Conservation (phyloP, 2,113 vertebrate species). For the Ceyx cyanopectus region DNA sequence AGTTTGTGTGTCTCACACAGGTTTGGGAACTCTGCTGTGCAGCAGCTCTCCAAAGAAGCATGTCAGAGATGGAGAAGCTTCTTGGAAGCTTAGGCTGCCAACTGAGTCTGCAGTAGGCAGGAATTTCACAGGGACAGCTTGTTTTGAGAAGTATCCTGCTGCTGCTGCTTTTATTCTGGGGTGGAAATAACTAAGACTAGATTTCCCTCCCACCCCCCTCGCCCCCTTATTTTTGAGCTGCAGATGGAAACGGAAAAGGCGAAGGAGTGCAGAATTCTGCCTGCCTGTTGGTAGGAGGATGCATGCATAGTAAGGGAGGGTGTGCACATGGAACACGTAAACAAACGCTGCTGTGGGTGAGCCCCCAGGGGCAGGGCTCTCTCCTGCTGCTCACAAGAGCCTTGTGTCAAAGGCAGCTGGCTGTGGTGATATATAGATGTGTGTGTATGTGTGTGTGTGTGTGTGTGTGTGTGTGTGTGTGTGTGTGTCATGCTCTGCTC, state of each 20-base stretch:
- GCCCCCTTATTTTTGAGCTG: neutral
- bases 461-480: neutral
- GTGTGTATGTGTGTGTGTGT: too few relatives aligned
- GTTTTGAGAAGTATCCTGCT: slow-evolving; percentile 14
- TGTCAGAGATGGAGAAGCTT: neutral
- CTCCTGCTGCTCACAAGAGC: neutral
- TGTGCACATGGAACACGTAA: neutral
- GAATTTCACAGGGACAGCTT: slow-evolving; percentile 43
- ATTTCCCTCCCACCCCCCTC: neutral
- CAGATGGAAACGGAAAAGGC: neutral
- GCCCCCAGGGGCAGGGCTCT: neutral
- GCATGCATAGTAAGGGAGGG: neutral
- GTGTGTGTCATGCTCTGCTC: neutral
- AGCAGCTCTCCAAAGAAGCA: neutral
- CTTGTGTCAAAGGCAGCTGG: neutral
- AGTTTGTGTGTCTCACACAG: neutral
- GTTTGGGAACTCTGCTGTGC: neutral
- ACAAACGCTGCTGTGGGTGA: neutral
- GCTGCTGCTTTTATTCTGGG: neutral
- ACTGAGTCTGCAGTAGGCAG: neutral
- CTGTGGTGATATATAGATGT: neutral
- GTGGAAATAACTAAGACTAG: neutral
- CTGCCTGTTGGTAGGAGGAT: neutral
- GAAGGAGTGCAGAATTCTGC: neutral
- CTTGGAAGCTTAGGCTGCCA: slow-evolving; percentile 18